Base-by-base conservation (phyloP, 2,797 vertebrate genomes). In the Spondyliosoma cantharus region DNA sequence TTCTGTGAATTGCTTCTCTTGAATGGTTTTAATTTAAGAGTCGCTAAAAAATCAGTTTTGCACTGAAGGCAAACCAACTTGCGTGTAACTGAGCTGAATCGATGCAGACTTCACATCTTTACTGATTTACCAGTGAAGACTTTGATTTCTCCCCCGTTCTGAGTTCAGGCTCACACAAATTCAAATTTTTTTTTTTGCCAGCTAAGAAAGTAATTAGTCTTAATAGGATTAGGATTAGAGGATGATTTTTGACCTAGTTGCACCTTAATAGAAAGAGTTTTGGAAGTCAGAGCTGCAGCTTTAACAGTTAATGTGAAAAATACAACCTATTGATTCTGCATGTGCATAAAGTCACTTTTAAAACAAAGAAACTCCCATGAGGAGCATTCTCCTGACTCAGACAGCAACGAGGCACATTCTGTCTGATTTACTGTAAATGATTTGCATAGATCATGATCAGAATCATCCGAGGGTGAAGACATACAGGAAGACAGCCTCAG, bases 161-260 rank as follows among this genome's bases (percentile, higher is more conserved):
- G n/a, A 70, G 22, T 62, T 50, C 17, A 48, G 27, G 0, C 64
- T 71, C 52, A 9, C 19, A 17, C 53, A 15, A 29, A 56, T 29
- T 63, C 16, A 58, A 6, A 20, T 2, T 84, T 42, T 45, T 3
- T 52, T 76, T 42, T 45, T 3, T 52, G 73, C 15, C 27, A 56
- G 43, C 43, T 79, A 22, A 48, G 45, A 77, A 78, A 81, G 43
- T 42, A n/a, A 78, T 77, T 52, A 54, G 25, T 53, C 3, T 37
- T 58, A 27, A 74, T 49, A 74, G 22, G 68, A 87, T 76, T 71
- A 69, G 37, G 64, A 76, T 78, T 54, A 82, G 42, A 67, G 49
- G 75, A 54, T 24, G 62, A 76, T 76, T 86, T 37, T 57, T 74
- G 74, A 81, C 66, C 67, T 45, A 68, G 71, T n/a, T 76, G 65